Evolutionary conservation across 2,888 invertebrate species (phyloP), one percentile per base, ranked within the genome.

Genomic region (Heteropelma amictum): DNA sequence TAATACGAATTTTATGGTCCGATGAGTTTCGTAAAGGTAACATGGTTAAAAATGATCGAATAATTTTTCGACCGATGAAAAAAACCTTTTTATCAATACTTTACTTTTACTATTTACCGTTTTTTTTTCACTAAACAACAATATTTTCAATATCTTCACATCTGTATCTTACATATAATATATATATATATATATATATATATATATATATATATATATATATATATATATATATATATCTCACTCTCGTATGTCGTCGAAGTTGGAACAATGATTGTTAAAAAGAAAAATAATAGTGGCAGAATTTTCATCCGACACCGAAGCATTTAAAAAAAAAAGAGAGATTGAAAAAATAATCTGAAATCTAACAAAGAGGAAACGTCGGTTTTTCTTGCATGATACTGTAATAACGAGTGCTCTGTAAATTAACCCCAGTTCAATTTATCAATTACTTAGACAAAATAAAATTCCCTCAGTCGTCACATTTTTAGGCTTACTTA

Each of bases 1-100:
- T 49, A 69, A 65, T 72, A 72, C 72, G 76, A 76, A 67, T 45
- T 67, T 61, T 56, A 61, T 76, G 70, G 68, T 78, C 71, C 70
- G 71, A 42, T 60, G 61, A 38, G 17, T n/a, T n/a, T n/a, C n/a
- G n/a, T n/a, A n/a, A n/a, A n/a, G n/a, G n/a, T n/a, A n/a, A n/a
- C n/a, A 21, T 63, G 17, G 26, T 26, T 35, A 3, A 14, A 63
- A 51, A 63, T 38, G 6, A 38, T 23, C 3, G 4, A 23, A n/a
- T n/a, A 12, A n/a, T 17, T 51, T 3, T 45, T n/a, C n/a, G 14
- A 10, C 8, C n/a, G 8, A 38, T 21, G 5, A 58, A 38, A 35
- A 28, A 17, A 53, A 30, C 3, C 30, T 5, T 7, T 3, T 4
- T 45, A 1, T 8, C 10, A 3, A 4, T 10, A 19, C 2, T 17